Base-by-base conservation (phyloP, 2,113 vertebrate species). In the Tachysurus vachellii region DNA sequence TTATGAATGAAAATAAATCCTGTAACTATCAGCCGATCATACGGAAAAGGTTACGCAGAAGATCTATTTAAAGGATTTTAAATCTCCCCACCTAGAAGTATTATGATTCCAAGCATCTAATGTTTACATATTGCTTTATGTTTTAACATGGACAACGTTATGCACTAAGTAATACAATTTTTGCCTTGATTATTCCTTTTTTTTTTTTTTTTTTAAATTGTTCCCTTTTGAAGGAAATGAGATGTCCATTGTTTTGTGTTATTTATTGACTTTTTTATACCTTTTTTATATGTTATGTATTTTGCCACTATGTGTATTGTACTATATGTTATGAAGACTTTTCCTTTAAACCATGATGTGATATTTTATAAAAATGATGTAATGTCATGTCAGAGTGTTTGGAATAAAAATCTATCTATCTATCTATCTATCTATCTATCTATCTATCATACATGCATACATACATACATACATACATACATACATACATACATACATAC, bases 31-130 rank as follows among this genome's bases (percentile, higher is more conserved):
- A 80, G 54, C 19, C 79, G 36, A 36, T 5, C 53, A 79, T 62
- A 50, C 70, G 82, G 9, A 64, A 76, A 85, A 88, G 87, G 47
- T 62, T 66, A 11, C 70, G 70, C 68, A 64, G 85, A 36, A 90
- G 66, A 26, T 88, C 89, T 42, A 19, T 87, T 85, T 90, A 85
- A 83, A 17, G 10, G 26, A 28, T n/a, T 36, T 8, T 16, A 26
- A 66, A 64, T n/a, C 28, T 75, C 10, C 59, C 9, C n/a, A 56
- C 28, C 62, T 53, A 64, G 1, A 23, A 86, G 76, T 68, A 86
- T 80, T 86, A 61, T 56, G 0, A n/a, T 70, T 44, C 13, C 31
- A 47, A 4, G 16, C 14, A 36, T 42, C 9, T 1, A 61, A 14
- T 42, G 36, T 81, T 81, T 61, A 81, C 79, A 81, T 44, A 44